phyloP scores from a whole-genome alignment of 1,140 invertebrate species.

The Ceratosolen solmsi region DNA sequence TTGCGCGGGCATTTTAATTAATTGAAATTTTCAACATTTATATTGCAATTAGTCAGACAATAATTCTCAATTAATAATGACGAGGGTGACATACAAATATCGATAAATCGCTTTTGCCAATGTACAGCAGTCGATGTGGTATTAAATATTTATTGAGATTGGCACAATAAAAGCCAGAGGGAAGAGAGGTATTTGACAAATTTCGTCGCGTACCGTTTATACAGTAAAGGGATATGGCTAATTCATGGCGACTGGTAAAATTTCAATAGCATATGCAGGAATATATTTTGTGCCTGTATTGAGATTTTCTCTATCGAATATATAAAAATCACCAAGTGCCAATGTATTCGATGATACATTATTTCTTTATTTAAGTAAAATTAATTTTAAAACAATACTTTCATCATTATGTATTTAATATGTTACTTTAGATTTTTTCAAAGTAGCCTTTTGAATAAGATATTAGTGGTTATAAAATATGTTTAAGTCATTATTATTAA shows the following conservation, averaged over 20 bases:
- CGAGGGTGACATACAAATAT: not conserved
- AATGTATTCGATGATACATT: not conserved
- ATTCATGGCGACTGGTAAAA: constrained; percentile 45
- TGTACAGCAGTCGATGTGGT: not conserved
- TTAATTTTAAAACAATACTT: not conserved
- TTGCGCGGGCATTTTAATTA: constrained; percentile 31
- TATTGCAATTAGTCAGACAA: constrained; percentile 45
- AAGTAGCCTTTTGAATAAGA: too few species aligned
- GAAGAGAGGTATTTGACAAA: constrained; percentile 25
- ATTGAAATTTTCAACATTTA: constrained; percentile 47
- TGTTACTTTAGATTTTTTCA: too few species aligned
- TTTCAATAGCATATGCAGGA: not conserved
- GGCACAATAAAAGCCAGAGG: constrained; percentile 10
- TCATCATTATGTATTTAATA: too few species aligned
- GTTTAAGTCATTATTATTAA: too few species aligned
- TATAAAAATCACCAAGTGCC: not conserved
- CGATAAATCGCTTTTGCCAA: not conserved
- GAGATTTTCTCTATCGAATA: not conserved
- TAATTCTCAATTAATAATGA: constrained; percentile 48
- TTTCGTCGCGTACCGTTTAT: constrained; percentile 39
- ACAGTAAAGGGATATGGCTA: constrained; percentile 39
- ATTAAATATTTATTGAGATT: constrained; percentile 43
- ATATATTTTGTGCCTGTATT: not conserved
- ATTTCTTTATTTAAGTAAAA: not conserved
- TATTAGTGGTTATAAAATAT: too few species aligned